Evolutionary conservation across 1,140 invertebrate genomes (phyloP).

Genomic region (Zaprionus gabonicus): DNA sequence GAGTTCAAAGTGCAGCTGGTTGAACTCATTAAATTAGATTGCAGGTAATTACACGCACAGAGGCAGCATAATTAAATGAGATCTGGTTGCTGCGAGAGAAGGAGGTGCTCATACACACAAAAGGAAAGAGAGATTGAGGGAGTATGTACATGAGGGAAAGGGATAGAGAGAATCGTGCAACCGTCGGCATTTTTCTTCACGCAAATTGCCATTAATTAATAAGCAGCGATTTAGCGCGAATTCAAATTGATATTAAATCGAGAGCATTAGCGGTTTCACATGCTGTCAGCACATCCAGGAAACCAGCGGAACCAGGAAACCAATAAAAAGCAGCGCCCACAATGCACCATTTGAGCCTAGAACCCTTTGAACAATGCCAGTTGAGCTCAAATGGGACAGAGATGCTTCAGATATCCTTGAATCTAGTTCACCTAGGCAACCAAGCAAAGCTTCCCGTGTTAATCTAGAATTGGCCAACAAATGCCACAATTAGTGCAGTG

Average conservation of each 20-base stretch:
- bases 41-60: conserved; percentile 50
- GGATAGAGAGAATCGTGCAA: neutral
- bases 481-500: conserved; percentile 28
- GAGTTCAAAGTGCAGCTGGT: conserved; percentile 19
- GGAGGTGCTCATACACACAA: neutral
- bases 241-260: conserved; percentile 80
- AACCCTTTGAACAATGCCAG: too few species aligned
- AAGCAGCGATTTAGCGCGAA: conserved; percentile 70
- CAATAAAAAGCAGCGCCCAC: neutral
- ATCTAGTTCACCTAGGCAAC: neutral
- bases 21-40: conserved; percentile 58
- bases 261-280: conserved; percentile 65
- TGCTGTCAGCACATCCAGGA: neutral
- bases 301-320: too few species aligned
- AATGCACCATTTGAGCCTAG: neutral
- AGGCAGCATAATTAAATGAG: conserved; percentile 49
- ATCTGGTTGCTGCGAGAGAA: neutral
- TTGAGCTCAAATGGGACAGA: too few species aligned
- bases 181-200: conserved; percentile 5
- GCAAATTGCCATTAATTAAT: conserved; percentile 68
- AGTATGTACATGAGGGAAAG: neutral
- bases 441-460: neutral
- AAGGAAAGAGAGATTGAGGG: neutral
- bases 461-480: conserved; percentile 5
- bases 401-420: neutral